Conservation (phyloP, 2,797 vertebrate species). For the Leptoclinus maculatus region DNA sequence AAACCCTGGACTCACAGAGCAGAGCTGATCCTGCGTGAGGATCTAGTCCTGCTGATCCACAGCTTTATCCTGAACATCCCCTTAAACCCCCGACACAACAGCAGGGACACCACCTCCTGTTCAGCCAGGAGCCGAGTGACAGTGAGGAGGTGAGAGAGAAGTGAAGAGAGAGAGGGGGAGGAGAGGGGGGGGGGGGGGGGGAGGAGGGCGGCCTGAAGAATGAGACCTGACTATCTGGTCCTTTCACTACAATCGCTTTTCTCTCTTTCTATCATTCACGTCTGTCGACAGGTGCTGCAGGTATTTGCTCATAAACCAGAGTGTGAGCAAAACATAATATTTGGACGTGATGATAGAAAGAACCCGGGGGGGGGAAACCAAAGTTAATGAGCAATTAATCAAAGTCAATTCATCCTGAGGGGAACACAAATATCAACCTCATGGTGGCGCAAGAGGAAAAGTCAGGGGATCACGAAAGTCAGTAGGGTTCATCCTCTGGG, state of each 20-base stretch:
- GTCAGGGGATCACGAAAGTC: background rate
- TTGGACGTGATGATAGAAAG: too few relatives aligned
- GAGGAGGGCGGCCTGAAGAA: slow-evolving; percentile 47
- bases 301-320: too few relatives aligned
- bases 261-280: background rate
- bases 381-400: too few relatives aligned
- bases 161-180: background rate
- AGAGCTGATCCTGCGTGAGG: slow-evolving; percentile 52
- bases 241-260: slow-evolving; percentile 41
- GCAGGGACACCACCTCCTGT: slow-evolving; percentile 21
- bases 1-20: slow-evolving; percentile 65
- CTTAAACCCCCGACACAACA: slow-evolving; percentile 25
- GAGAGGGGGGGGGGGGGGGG: background rate
- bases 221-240: slow-evolving; percentile 76
- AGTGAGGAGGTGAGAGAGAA: slow-evolving; percentile 8
- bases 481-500: background rate
- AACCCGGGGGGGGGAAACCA: too few relatives aligned
- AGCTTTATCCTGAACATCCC: slow-evolving; percentile 81
- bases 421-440: background rate
- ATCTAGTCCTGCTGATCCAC: slow-evolving; percentile 63
- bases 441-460: background rate
- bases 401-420: too few relatives aligned
- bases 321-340: too few relatives aligned
- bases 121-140: slow-evolving; percentile 12
- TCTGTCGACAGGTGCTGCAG: slow-evolving; percentile 1